A percentile compares a stretch with the other conserved stretches of the same genome.
Evolutionary conservation across 1,140 invertebrate species (phyloP).

Genomic region (Ostrea edulis): DNA sequence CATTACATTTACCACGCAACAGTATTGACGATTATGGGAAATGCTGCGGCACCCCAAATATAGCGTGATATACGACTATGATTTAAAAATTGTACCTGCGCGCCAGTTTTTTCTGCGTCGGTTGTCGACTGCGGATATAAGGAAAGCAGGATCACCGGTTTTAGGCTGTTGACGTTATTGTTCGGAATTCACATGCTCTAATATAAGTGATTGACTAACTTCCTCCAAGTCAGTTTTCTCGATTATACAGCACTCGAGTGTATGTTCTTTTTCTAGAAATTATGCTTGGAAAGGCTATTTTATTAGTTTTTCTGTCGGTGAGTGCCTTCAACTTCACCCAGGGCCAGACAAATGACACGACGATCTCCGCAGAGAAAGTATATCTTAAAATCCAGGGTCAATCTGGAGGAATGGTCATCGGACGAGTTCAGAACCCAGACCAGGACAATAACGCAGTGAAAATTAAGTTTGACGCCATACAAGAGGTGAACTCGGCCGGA

Average conservation of each 20-base stretch:
- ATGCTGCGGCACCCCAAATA: neutral
- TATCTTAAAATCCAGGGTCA: neutral
- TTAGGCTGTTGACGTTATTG: neutral
- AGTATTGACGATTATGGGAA: neutral
- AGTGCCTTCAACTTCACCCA: neutral
- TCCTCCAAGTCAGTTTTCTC: neutral
- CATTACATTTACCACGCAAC: neutral
- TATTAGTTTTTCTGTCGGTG: neutral
- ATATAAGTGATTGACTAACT: neutral
- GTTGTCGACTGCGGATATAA: neutral
- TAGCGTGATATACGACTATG: too few relatives aligned
- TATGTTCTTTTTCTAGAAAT: neutral
- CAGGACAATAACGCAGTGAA: slow-evolving; percentile 7
- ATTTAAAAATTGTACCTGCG: neutral
- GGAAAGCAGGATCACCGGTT: neutral
- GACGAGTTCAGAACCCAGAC: neutral
- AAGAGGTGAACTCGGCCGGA: neutral
- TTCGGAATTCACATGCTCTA: neutral
- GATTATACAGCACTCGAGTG: neutral
- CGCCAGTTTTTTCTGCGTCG: neutral
- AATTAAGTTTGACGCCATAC: slow-evolving; percentile 2
- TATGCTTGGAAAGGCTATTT: neutral
- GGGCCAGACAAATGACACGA: neutral
- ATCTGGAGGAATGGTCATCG: neutral
- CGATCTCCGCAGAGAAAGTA: neutral